Conservation (phyloP, 2,797 vertebrate genomes). For the Lepus townsendii region DNA sequence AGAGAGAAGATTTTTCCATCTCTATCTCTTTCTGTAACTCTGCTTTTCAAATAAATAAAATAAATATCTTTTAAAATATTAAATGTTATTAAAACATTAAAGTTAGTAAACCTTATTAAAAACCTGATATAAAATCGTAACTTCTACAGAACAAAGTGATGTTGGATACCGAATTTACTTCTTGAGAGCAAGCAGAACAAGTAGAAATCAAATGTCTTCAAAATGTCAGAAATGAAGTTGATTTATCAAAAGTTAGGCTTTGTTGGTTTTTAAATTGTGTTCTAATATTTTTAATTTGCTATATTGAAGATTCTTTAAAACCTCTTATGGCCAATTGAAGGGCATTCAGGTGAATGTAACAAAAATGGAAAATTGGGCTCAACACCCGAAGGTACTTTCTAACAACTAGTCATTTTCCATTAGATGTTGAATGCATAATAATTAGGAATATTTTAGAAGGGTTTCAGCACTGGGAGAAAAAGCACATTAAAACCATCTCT, state of each 20-base stretch:
- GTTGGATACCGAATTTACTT: not conserved
- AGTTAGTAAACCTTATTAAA: not conserved
- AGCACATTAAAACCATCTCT: conserved; percentile 41
- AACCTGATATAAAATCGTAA: not conserved
- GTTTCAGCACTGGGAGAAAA: not conserved
- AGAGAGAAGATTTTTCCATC: no score
- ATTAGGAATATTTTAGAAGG: not conserved
- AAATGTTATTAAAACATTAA: no score
- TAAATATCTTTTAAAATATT: no score
- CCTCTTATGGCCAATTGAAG: not conserved
- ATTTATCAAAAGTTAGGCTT: conserved; percentile 20
- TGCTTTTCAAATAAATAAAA: no score
- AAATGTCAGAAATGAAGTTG: not conserved
- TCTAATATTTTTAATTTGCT: not conserved
- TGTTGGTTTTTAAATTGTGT: not conserved
- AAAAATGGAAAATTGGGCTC: not conserved
- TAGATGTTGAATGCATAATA: not conserved
- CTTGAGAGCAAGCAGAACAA: not conserved
- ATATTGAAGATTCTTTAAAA: not conserved
- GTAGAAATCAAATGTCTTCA: not conserved
- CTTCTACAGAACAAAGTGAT: not conserved
- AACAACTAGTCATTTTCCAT: not conserved
- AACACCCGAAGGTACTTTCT: conserved; percentile 9
- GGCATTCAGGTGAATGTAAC: not conserved
- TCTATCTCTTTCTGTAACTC: no score